These are phyloP conservation scores for Progne subis DNA, from an alignment of 2,113 vertebrate species.

Conservation along the genomic window DNA sequence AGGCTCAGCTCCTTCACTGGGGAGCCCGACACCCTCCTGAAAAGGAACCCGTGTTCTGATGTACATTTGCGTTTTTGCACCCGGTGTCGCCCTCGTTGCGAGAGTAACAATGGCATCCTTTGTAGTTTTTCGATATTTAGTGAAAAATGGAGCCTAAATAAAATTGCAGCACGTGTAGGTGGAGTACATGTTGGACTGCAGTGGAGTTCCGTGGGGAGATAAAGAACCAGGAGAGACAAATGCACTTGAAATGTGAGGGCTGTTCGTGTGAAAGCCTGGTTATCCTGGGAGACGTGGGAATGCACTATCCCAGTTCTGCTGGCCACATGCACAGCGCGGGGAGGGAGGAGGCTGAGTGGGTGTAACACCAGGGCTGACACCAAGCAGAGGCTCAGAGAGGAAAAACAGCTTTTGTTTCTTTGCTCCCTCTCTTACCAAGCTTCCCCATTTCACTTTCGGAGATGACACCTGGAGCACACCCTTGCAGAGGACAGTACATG, in stretches of 20 bases:
- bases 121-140: not conserved
- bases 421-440: rapidly evolving
- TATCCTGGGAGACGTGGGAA: not conserved
- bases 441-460: not conserved
- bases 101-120: not conserved
- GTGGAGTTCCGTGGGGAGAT: not conserved
- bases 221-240: not conserved
- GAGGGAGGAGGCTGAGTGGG: not conserved
- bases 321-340: rapidly evolving
- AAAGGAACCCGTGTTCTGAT: not conserved
- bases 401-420: not conserved
- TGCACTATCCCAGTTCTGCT: not conserved
- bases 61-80: not conserved
- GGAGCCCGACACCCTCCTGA: not conserved
- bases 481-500: rapidly evolving
- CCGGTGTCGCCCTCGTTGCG: not conserved
- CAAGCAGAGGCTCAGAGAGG: not conserved
- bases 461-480: no score
- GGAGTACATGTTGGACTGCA: not conserved
- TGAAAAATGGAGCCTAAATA: not conserved
- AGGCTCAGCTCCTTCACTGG: not conserved
- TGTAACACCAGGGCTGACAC: not conserved
- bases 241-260: not conserved
- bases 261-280: not conserved
- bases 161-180: not conserved